Evolutionary conservation across 2,113 vertebrate species (phyloP).

Genomic region (Calidris pygmaea): DNA sequence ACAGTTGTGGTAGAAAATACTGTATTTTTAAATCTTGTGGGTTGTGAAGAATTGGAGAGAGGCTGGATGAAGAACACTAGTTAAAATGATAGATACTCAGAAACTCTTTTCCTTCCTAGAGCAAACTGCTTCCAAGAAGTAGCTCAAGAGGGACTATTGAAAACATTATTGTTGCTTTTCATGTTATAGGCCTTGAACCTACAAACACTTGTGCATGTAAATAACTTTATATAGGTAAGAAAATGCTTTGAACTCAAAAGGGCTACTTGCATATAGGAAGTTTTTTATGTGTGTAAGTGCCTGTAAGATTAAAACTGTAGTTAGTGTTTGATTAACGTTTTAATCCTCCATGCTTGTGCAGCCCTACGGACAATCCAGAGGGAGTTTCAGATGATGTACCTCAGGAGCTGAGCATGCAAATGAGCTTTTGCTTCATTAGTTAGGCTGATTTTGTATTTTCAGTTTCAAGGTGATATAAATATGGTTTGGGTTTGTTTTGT

Average conservation of each 20-base stretch:
- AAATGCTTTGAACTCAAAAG: constrained; percentile 30
- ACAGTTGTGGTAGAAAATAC: constrained; percentile 22
- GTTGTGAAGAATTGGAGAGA: constrained; percentile 4
- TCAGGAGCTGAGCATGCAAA: neutral
- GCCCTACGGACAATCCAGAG: neutral
- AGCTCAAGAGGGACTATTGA: constrained; percentile 39
- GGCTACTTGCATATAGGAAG: neutral
- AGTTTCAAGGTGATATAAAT: neutral
- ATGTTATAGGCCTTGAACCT: constrained; percentile 44
- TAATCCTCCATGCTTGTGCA: neutral
- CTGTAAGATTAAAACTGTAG: constrained; percentile 4
- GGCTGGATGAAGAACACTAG: constrained; percentile 2
- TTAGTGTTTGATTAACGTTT: neutral
- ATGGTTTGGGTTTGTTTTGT: rapidly evolving
- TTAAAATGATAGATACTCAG: neutral
- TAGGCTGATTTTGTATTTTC: neutral
- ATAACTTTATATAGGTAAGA: constrained; percentile 27
- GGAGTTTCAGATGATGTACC: neutral
- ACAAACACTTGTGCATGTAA: constrained; percentile 24
- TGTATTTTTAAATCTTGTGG: constrained; percentile 19
- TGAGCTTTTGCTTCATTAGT: neutral
- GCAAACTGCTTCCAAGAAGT: constrained; percentile 8
- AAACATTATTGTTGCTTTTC: constrained; percentile 22
- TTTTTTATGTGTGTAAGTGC: neutral
- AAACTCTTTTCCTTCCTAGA: neutral